These are phyloP conservation scores for Apamea anceps DNA, from an alignment of 2,888 invertebrate species.

Conservation along the genomic window DNA sequence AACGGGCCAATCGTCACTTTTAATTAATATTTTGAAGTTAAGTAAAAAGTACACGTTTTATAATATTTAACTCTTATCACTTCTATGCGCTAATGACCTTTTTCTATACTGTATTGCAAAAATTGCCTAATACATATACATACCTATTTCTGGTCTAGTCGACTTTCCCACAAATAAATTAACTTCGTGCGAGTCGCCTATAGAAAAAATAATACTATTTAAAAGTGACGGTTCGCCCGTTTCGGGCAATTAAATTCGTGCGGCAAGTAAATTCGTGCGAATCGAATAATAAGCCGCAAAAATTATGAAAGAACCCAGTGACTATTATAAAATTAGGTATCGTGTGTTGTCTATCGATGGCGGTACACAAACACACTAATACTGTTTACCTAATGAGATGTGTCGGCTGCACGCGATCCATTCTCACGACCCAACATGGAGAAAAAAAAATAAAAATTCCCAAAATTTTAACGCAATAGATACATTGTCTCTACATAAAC, in stretches of 20 bases:
- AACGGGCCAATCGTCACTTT: not conserved
- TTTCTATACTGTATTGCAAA: not conserved
- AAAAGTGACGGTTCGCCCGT: not conserved
- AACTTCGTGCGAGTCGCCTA: not conserved
- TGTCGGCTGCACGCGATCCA: constrained; percentile 83
- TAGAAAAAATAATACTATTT: not conserved
- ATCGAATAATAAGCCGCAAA: constrained; percentile 1
- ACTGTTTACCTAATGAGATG: constrained; percentile 86
- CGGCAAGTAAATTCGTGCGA: not conserved
- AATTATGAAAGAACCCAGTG: constrained; percentile 38
- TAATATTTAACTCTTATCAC: not conserved
- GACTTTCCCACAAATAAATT: not conserved
- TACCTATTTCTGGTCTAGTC: not conserved
- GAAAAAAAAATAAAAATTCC: constrained; percentile 82
- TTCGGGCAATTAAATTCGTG: no score
- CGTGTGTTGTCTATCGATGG: constrained; percentile 61
- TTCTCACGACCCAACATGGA: constrained; percentile 86
- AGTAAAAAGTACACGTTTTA: not conserved
- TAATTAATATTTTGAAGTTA: not conserved
- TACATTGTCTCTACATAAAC: constrained; percentile 88
- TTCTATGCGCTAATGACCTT: no score
- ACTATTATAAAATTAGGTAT: constrained; percentile 62
- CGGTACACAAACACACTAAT: constrained; percentile 79
- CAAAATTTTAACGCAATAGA: constrained; percentile 86
- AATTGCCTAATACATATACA: not conserved